Base-by-base conservation (phyloP, 2,797 vertebrate species). In the Decapterus maruadsi region DNA sequence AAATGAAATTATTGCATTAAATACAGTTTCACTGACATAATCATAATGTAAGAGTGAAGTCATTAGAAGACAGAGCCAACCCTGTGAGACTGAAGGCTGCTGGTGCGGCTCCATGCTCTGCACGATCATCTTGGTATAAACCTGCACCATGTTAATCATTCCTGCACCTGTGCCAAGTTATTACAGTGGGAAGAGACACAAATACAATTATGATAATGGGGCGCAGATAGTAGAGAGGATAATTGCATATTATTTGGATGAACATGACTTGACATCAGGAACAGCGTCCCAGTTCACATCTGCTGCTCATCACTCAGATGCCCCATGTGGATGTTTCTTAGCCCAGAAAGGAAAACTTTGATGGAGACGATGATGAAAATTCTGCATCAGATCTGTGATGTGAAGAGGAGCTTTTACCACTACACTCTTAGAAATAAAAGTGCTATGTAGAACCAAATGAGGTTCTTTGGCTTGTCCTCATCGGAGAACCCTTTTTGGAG, bases 191-290 rank as follows among this genome's bases (percentile, higher is more conserved):
- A 85, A 82, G 75, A 89, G 82, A 70, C 82, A 76, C 86, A 88
- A 85, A 89, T 87, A 76, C 57, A 89, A 89, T 92, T 85, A 90
- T 75, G 70, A 82, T 90, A 90, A 90, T 85, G 81, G 75, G 20
- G 67, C 9, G 6, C 81, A 80, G 88, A 91, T 80, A 83, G 80
- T 63, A 69, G 74, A 87, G 83, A 79, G 88, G 87, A 90, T 91
- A 86, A 89, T 89, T 89, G 78, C 85, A 67, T 75, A 71, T 66
- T 80, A 84, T 87, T 87, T 81, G 84, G 80, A 85, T 79, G 87
- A 90, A 88, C 77, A 88, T 81, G 82, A 86, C 72, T 87, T 87
- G 72, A 86, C 80, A 83, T 88, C 51, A 45, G 71, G 53, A 82
- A 56, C 60, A 13, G 68, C 78, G 85, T 69, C 64, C 40, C 51